Evolutionary conservation across 2,113 vertebrate species (phyloP), one percentile per base, ranked within the genome.

Genomic region (Nycticryphes semicollaris): DNA sequence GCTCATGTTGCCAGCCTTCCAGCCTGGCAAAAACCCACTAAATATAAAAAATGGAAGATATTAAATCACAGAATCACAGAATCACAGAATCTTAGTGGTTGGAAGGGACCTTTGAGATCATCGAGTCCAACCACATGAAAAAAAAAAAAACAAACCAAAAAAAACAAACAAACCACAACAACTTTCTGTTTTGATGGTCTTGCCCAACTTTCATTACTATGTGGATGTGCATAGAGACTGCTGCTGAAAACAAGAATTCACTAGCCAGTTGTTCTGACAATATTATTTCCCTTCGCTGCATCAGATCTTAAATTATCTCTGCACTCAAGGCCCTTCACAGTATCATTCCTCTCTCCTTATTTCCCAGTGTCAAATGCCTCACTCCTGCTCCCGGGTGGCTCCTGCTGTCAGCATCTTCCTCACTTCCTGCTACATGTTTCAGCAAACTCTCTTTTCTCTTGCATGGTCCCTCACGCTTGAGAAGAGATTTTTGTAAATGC

Each of bases 361-460:
- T 88, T 84, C 37, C 25, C 45, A 2, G 12, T 48, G 51, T 53
- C 64, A 72, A 74, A 51, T 30, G 21, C 66, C 53, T 82, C 51
- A 33, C 7, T 76, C 45, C 59, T 79, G 31, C 50, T 95, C 66
- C 31, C 35, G 66, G 27, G 10, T 3, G 4, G 22, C 21, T 94
- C 30, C 64, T 39, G 23, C 7, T 53, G 21, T 22, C 73, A 54
- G 7, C 28, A 35, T 41, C 47, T 72, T 84, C 30, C 35, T 15
- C 0, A 2, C 21, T n/a, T 75, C 30, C 35, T 2, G 0, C 39
- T 27, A 2, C 0, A 2, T 16, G n/a, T 60, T 68, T 75, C 87
- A 75, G 33, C 62, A 79, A 54, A 20, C 6, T 7, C 20, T 87
- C 30, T 43, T 56, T 72, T 84, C 41, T 10, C 19, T 51, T 21